Evolutionary conservation across 2,888 invertebrate species (phyloP).

Genomic region (Vandiemenella viatica): DNA sequence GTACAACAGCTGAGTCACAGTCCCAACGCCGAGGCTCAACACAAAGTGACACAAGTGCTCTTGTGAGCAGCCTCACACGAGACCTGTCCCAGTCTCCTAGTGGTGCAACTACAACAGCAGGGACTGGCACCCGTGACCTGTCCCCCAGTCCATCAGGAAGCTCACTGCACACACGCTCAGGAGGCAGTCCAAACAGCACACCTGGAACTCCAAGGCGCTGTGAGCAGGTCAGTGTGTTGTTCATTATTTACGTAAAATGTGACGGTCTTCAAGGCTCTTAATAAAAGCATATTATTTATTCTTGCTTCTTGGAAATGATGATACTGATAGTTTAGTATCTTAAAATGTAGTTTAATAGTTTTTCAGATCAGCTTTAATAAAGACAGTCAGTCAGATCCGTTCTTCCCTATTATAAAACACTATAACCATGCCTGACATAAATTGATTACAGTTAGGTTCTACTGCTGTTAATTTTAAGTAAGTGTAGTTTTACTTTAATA

Average conservation of each 20-base stretch:
- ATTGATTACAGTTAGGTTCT: too few relatives aligned
- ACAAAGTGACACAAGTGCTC: constrained; percentile 44
- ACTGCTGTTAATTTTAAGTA: too few relatives aligned
- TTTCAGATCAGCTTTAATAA: too few relatives aligned
- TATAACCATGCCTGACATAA: too few relatives aligned
- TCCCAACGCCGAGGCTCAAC: constrained; percentile 38
- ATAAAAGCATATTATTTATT: neutral
- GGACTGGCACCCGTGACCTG: constrained; percentile 33
- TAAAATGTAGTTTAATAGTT: too few relatives aligned
- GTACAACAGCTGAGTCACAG: constrained; percentile 28
- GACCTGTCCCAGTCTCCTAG: constrained; percentile 43
- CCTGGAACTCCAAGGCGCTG: constrained; percentile 20
- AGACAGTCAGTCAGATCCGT: too few relatives aligned
- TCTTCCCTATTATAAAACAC: too few relatives aligned
- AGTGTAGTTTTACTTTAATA: too few relatives aligned
- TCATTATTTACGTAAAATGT: neutral
- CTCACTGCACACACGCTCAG: constrained; percentile 35
- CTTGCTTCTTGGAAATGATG: neutral
- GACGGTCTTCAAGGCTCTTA: neutral
- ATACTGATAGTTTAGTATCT: too few relatives aligned
- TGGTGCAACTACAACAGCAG: constrained; percentile 27
- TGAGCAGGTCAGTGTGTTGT: constrained; percentile 10
- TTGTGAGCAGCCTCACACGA: constrained; percentile 43
- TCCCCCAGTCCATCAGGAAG: constrained; percentile 40
- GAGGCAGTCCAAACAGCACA: constrained; percentile 23